Evolutionary conservation across 2,113 vertebrate species (phyloP).

Genomic region (Thomomys bottae): DNA sequence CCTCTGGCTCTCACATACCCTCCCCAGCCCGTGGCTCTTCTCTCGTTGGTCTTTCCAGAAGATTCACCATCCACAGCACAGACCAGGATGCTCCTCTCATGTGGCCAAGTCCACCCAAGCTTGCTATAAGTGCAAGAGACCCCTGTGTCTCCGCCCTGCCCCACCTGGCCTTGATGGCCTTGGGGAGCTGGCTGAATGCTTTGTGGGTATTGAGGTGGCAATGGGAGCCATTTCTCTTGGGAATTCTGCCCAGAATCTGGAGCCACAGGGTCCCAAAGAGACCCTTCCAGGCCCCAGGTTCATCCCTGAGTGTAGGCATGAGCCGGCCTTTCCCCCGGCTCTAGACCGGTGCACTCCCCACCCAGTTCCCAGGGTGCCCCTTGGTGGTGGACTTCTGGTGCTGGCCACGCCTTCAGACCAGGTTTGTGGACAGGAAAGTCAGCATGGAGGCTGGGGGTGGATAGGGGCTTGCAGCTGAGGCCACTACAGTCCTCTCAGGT

Average conservation of each 20-base stretch:
- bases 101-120: accelerated
- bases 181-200: not conserved
- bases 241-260: not conserved
- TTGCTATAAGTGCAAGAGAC: no score
- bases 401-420: accelerated
- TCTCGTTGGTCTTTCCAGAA: not conserved
- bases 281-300: not conserved
- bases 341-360: not conserved
- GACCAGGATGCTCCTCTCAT: not conserved
- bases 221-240: not conserved
- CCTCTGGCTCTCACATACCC: not conserved
- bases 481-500: no score
- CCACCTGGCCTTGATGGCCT: not conserved
- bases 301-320: not conserved
- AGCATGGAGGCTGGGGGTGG: not conserved
- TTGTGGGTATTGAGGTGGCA: accelerated
- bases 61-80: not conserved
- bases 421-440: not conserved
- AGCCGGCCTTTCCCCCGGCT: accelerated
- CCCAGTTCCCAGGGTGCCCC: accelerated
- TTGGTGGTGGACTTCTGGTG: accelerated
- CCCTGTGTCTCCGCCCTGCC: not conserved
- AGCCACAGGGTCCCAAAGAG: not conserved
- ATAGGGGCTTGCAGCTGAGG: not conserved
- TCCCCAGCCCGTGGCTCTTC: no score